These are phyloP conservation scores for Cygnus buccinator DNA, from an alignment of 2,113 vertebrate species.

Conservation along the genomic window DNA sequence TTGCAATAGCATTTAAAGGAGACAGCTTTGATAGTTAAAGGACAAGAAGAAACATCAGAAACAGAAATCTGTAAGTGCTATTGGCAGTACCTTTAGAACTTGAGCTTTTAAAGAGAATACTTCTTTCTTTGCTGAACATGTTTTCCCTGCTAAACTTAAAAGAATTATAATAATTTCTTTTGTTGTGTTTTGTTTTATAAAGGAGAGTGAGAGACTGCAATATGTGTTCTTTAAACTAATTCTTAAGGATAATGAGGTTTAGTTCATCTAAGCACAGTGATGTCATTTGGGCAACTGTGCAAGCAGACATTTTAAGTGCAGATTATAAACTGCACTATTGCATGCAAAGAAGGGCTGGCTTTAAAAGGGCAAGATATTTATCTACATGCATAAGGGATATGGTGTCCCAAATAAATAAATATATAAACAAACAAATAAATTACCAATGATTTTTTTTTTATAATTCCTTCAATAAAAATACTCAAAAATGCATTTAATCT, in stretches of 20 bases:
- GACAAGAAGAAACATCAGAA: not conserved
- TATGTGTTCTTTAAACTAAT: constrained; percentile 24
- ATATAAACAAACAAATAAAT: not conserved
- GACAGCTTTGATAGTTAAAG: not conserved
- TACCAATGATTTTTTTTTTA: not conserved
- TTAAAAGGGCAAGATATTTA: constrained; percentile 10
- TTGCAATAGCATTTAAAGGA: not conserved
- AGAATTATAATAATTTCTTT: not conserved
- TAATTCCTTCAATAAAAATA: not conserved
- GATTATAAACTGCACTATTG: constrained; percentile 24
- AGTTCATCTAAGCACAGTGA: not conserved
- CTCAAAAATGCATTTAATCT: not conserved
- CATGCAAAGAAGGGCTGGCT: not conserved
- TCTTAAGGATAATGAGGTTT: not conserved
- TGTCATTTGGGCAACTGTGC: not conserved
- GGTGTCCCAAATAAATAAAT: not conserved
- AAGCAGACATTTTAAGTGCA: constrained; percentile 12
- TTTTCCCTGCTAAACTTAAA: not conserved
- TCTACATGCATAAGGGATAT: not conserved
- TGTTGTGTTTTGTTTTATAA: not conserved
- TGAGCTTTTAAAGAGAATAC: not conserved
- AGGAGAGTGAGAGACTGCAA: not conserved
- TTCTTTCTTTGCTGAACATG: not conserved
- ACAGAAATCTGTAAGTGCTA: not conserved
- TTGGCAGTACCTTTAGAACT: not conserved